These are phyloP conservation scores for Hyles euphorbiae DNA, from an alignment of 1,140 invertebrate genomes.

Conservation along the genomic window DNA sequence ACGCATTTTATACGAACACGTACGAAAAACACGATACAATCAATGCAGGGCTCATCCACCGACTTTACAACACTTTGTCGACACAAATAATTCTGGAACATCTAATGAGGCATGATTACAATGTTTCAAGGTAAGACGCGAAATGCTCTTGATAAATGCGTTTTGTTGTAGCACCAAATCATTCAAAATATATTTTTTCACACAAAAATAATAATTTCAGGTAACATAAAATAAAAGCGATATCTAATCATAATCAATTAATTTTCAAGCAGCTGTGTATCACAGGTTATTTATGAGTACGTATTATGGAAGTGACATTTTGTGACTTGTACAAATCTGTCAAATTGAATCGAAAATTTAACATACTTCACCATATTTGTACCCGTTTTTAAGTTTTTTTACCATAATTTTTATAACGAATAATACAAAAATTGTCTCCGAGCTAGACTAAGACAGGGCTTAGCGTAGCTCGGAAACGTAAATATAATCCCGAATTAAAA, in stretches of 20 bases:
- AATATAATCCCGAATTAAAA: not conserved
- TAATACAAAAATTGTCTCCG: conserved; percentile 17
- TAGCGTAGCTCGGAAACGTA: conserved; percentile 28
- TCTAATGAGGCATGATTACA: not conserved
- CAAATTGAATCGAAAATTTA: not conserved
- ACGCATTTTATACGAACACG: conserved; percentile 54
- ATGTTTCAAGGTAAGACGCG: not conserved
- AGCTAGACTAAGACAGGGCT: conserved; percentile 28
- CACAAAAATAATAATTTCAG: too few species aligned
- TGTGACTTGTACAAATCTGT: not conserved
- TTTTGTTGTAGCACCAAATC: conserved; percentile 3
- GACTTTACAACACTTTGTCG: not conserved
- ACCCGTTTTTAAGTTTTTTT: not conserved
- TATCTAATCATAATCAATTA: too few species aligned
- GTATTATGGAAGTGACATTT: not conserved
- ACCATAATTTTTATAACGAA: not conserved
- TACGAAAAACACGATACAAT: conserved; percentile 58
- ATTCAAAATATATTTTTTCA: not conserved
- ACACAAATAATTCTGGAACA: not conserved
- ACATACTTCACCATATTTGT: conserved; percentile 3
- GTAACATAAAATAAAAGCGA: too few species aligned
- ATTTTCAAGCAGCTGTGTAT: conserved; percentile 1
- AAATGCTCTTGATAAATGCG: not conserved
- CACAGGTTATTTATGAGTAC: conserved; percentile 2
- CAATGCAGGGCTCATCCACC: conserved; percentile 46